phyloP scores from a whole-genome alignment of 2,113 vertebrate species.

The Ia io region DNA sequence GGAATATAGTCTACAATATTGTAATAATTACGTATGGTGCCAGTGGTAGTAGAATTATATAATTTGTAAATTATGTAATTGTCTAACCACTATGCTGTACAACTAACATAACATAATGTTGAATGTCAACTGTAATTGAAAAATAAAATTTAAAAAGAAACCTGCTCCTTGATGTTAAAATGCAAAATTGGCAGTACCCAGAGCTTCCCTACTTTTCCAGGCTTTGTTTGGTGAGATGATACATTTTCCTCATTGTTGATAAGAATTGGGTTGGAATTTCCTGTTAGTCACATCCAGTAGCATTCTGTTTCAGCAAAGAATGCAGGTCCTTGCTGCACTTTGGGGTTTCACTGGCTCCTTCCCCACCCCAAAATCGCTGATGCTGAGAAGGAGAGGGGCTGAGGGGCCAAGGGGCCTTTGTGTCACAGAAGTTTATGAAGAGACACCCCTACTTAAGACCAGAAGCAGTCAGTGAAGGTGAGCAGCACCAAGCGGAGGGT shows the following conservation, averaged over 20 bases:
- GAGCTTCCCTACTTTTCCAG: background rate
- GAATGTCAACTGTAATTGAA: background rate
- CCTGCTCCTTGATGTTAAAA: fast-evolving
- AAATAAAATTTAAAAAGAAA: background rate
- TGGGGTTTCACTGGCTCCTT: background rate
- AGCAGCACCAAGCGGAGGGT: background rate
- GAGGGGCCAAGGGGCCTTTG: background rate
- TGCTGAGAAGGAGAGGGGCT: background rate
- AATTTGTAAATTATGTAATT: background rate
- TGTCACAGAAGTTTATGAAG: background rate
- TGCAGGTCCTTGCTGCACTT: background rate
- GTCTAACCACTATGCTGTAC: background rate
- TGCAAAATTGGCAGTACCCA: background rate
- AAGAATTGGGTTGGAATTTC: background rate
- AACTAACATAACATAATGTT: background rate
- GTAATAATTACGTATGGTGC: background rate
- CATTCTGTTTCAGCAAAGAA: background rate
- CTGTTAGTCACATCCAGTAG: background rate
- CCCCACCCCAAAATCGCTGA: background rate
- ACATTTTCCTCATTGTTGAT: background rate
- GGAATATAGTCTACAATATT: background rate
- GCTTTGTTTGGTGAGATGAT: background rate
- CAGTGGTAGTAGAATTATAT: background rate
- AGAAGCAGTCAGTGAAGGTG: background rate
- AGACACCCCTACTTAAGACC: background rate